Evolutionary conservation across 2,888 invertebrate genomes (phyloP), one percentile per base, ranked within the genome.

Genomic region (Agrenia bidenticulata): DNA sequence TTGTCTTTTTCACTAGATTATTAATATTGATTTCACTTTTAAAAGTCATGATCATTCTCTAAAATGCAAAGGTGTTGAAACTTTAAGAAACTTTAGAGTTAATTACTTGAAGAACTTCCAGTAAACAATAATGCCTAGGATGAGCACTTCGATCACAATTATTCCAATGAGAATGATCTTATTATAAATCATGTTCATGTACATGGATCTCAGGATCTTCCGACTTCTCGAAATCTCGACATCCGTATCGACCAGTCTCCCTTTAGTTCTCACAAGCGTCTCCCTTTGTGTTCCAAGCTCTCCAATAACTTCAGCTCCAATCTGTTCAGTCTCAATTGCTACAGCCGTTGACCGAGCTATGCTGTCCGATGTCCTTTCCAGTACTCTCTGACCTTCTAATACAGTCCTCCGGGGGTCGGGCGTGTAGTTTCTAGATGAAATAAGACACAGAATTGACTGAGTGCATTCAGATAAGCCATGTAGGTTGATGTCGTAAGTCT

Each of bases 271-370:
- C 2, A 88, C 78, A 2, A 93, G 80, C 0, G 88, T 83, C 78
- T 92, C 91, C 62, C 92, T 81, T 80, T 92, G 92, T 66, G 84
- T 85, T 1, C 86, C 86, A 41, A 93, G 81, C 76, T 92, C 92
- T 0, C 85, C 84, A 7, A 92, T 83, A 1, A 91, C 89, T 78
- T 87, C 88, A 0, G 86, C 85, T 5, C 90, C 92, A 71, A 92
- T 85, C 77, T 85, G 84, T 80, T 92, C 92, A 0, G 90, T 90
- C 81, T 93, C 91, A 2, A 87, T 84, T 0, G 91, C 89, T 53
- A 90, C 84, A 77, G 85, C 86, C 73, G 88, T 87, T 0, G 90
- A 88, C 61, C 90, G 82, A 1, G 84, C 84, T 11, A 89, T 81
- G 72, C 87, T 87, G 65, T 85, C 83, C 0, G 85, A 82, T 0